These are phyloP conservation scores for Oreochromis aureus DNA, from an alignment of 2,113 vertebrate species.

Conservation along the genomic window DNA sequence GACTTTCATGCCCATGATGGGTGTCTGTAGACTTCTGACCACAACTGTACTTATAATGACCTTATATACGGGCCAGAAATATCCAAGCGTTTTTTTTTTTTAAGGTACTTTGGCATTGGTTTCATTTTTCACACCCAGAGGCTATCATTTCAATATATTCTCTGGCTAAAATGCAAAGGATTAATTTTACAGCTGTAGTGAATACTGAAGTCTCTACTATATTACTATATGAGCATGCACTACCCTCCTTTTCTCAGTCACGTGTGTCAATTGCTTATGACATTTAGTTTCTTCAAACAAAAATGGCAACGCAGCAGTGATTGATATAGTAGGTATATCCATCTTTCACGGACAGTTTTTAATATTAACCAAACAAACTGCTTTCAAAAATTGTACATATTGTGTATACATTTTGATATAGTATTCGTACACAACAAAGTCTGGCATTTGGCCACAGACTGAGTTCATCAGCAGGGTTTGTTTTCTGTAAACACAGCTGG, in stretches of 20 bases:
- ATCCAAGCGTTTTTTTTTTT: neutral
- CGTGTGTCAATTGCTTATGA: neutral
- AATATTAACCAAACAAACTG: neutral
- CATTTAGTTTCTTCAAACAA: neutral
- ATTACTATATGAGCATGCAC: neutral
- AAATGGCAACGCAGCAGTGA: neutral
- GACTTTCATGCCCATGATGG: neutral
- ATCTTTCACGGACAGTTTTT: neutral
- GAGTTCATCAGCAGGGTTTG: slow-evolving; percentile 40
- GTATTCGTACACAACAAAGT: neutral
- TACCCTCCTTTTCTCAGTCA: neutral
- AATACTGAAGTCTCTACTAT: neutral
- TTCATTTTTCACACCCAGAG: neutral
- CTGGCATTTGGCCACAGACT: slow-evolving; percentile 18
- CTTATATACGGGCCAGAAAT: neutral
- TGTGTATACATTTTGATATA: neutral
- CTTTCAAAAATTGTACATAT: neutral
- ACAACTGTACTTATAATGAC: neutral
- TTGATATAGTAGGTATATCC: neutral
- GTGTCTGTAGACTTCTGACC: neutral
- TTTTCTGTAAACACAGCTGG: slow-evolving; percentile 58
- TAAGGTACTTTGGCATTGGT: neutral
- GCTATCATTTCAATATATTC: neutral
- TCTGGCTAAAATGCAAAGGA: neutral
- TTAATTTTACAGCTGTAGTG: neutral